Evolutionary conservation across 2,888 invertebrate genomes (phyloP), one percentile per base, ranked within the genome.

Genomic region (Sarcophaga caerulescens): DNA sequence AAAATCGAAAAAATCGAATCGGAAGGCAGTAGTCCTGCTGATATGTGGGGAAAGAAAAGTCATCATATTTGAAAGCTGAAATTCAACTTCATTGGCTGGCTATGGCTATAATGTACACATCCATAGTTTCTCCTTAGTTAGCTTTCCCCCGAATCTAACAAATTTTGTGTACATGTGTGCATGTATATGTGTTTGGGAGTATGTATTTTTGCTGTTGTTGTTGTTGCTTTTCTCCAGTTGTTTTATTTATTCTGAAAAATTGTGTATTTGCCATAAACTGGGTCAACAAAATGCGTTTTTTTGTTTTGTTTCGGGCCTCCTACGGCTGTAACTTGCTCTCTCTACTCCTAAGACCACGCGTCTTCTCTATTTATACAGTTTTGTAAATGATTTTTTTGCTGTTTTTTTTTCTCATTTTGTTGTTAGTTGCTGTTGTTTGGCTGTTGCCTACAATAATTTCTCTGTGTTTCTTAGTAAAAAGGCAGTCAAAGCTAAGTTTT

Each of bases 231-330:
- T 79, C 11, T 63, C 23, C 66, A 74, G 57, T 81, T 47, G 75
- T 35, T 35, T 81, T 75, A 63, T 83, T 77, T 74, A 74, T 83
- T 83, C 6, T 83, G 68, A 35, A 83, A 83, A 83, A 83, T 78
- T 83, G 83, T 83, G 60, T 83, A 78, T 83, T 83, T 78, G 77
- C 78, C 68, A 83, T 45, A 69, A 83, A 83, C 78, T 83, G 78
- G 83, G 83, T 78, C 83, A 83, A 78, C 83, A 78, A 78, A 82
- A 83, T 83, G 83, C 73, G 78, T 83, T 80, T 83, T 47, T 35
- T 57, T 52, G 35, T 2, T 21, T 8, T 21, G 19, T 35, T 12
- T 44, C 23, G 62, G 45, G 62, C 57, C 69, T 83, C 57, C 57
- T 68, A 63, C 23, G 44, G 60, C 47, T 78, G 60, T 66, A 21